A percentile compares a stretch with the other conserved stretches of the same genome.
Evolutionary conservation across 2,888 invertebrate genomes (phyloP).

Genomic region (Pachliopta kotzebuea): DNA sequence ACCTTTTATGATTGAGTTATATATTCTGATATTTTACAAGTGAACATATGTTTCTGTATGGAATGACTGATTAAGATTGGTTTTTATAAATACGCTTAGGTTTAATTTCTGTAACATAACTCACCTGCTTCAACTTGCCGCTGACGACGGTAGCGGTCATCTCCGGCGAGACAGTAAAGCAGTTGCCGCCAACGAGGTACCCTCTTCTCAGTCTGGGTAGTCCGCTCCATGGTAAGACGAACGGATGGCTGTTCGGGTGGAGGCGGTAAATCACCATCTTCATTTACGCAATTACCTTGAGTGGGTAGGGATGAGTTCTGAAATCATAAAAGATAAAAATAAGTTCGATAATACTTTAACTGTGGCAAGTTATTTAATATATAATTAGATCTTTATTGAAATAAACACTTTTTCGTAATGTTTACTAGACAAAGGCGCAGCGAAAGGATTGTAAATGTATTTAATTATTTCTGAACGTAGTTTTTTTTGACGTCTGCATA

Average conservation of each 20-base stretch:
- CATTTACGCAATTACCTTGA: slow-evolving; percentile 47
- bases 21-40: no score
- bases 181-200: slow-evolving; percentile 90
- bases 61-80: no score
- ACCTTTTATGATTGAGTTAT: no score
- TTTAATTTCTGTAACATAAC: slow-evolving; percentile 13
- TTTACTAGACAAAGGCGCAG: neutral
- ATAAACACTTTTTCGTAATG: no score
- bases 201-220: slow-evolving; percentile 89
- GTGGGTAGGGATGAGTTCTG: slow-evolving; percentile 61
- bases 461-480: neutral
- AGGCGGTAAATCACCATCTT: slow-evolving; percentile 36
- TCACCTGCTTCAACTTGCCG: slow-evolving; percentile 86
- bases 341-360: no score
- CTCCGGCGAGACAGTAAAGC: slow-evolving; percentile 89
- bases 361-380: no score
- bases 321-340: slow-evolving; percentile 30
- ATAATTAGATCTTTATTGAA: no score
- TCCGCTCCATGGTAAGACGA: slow-evolving; percentile 87
- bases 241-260: slow-evolving; percentile 50
- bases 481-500: slow-evolving; percentile 38
- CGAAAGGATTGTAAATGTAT: neutral
- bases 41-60: no score
- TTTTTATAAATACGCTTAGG: no score
- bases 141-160: slow-evolving; percentile 87